Percentiles rank a stretch among this genome's conserved stretches.
Evolutionary conservation across 2,113 vertebrate species (phyloP).

Genomic region (Chinchilla lanigera): DNA sequence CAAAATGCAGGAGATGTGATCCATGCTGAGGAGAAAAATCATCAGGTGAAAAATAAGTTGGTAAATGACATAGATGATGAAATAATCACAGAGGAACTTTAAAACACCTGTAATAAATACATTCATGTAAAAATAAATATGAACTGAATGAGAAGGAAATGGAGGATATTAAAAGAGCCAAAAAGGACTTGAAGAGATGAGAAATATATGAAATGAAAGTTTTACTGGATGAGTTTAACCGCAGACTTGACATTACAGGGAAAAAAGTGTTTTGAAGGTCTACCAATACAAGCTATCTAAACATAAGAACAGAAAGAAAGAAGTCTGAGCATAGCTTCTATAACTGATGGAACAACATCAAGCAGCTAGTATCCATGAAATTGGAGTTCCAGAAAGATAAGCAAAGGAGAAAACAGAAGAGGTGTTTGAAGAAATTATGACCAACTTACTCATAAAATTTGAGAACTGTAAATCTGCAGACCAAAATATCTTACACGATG

Average conservation of each 20-base stretch:
- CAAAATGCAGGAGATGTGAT: background rate
- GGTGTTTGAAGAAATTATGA: background rate
- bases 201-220: background rate
- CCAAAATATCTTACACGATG: background rate
- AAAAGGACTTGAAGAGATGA: background rate
- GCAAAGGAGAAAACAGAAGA: background rate
- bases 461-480: conserved; percentile 20
- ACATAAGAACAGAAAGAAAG: background rate
- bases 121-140: background rate
- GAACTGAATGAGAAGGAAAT: background rate
- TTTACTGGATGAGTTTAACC: background rate
- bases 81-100: background rate
- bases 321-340: background rate
- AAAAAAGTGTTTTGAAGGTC: background rate
- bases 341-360: background rate
- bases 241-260: background rate
- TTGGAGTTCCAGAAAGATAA: background rate
- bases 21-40: background rate
- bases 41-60: background rate
- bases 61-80: background rate
- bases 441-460: background rate
- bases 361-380: background rate
- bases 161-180: background rate
- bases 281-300: background rate
- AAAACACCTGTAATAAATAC: background rate